Percentiles rank a stretch among this genome's conserved stretches.
phyloP scores from a whole-genome alignment of 2,797 vertebrate genomes.

The Neosalanx taihuensis region DNA sequence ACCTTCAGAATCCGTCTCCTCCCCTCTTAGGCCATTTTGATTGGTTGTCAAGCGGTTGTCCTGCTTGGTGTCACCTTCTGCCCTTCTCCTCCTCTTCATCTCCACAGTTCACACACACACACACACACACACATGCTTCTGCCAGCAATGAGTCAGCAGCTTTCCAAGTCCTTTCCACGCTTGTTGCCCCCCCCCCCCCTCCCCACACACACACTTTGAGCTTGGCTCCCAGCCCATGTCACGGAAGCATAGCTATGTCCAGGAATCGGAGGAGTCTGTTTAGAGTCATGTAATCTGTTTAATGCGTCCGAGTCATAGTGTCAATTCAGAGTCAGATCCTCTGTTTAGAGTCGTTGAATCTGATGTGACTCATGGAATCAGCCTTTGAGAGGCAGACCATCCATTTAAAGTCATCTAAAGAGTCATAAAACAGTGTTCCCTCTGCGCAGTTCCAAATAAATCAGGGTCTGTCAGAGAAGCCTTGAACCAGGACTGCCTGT shows the following conservation, averaged over 20 bases:
- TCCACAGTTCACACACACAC: not conserved
- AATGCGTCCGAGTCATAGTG: no score
- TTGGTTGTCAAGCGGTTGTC: not conserved
- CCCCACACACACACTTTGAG: no score
- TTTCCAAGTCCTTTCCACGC: not conserved
- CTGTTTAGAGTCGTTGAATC: no score
- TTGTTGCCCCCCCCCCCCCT: not conserved
- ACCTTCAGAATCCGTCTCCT: slow-evolving; percentile 3
- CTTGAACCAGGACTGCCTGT: not conserved
- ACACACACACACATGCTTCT: not conserved
- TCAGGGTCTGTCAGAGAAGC: not conserved
- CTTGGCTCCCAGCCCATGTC: not conserved
- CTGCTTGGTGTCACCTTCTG: not conserved
- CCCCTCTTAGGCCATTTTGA: not conserved
- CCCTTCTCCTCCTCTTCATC: slow-evolving; percentile 1
- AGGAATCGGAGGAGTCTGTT: no score
- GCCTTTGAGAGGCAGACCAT: no score
- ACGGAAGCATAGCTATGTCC: no score
- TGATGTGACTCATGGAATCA: no score
- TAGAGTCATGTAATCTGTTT: no score
- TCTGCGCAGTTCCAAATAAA: not conserved
- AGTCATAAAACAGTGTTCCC: no score
- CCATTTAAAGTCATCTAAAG: no score
- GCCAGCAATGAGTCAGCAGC: not conserved
- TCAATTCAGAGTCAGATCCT: no score